Percentiles rank a stretch among this genome's conserved stretches.
phyloP scores from a whole-genome alignment of 2,888 invertebrate species.

The Anorthoa munda region DNA sequence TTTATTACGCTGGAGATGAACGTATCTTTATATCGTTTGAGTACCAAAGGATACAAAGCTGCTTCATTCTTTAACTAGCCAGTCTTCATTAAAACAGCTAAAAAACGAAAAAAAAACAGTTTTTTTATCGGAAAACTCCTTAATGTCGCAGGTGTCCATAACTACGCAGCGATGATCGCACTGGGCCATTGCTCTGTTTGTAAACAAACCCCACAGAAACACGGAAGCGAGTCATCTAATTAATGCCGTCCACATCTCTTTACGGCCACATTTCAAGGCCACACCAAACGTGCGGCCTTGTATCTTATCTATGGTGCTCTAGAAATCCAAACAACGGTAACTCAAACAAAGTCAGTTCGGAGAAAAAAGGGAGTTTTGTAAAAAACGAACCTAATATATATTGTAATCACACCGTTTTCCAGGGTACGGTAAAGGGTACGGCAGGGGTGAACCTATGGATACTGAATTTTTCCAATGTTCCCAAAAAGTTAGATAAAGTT shows the following conservation, averaged over 20 bases:
- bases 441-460: too few relatives aligned
- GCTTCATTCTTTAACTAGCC: too few relatives aligned
- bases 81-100: too few relatives aligned
- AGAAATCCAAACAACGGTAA: not conserved
- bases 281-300: constrained; percentile 52
- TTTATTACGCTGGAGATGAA: too few relatives aligned
- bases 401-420: too few relatives aligned
- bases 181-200: constrained; percentile 5
- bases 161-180: not conserved
- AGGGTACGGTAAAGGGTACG: too few relatives aligned
- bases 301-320: constrained; percentile 46
- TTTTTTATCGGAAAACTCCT: not conserved
- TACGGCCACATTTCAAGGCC: constrained; percentile 27
- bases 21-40: too few relatives aligned
- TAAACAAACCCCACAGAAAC: constrained; percentile 27
- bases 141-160: not conserved
- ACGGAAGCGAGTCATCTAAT: constrained; percentile 42
- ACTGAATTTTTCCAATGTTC: too few relatives aligned
- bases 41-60: too few relatives aligned
- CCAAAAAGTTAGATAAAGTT: too few relatives aligned
- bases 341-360: not conserved
- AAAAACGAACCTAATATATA: too few relatives aligned
- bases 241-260: constrained; percentile 34
- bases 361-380: not conserved
- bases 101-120: too few relatives aligned